A percentile compares a stretch with the other conserved stretches of the same genome.
These are phyloP conservation scores for Pantala flavescens DNA, from an alignment of 1,140 invertebrate genomes.

Conservation along the genomic window DNA sequence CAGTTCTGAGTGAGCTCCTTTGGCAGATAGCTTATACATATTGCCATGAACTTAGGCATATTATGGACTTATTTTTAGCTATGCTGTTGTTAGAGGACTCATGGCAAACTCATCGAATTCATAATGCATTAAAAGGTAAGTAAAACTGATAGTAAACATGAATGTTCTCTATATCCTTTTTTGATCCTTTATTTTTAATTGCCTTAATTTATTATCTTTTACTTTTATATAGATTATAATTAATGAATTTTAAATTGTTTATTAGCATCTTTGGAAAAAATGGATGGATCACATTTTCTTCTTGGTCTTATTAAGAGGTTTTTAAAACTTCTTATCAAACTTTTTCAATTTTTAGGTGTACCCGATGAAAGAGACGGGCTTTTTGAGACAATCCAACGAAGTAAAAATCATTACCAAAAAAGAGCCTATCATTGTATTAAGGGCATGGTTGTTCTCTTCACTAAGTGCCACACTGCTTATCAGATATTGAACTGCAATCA, in stretches of 20 bases:
- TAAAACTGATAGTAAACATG: no score
- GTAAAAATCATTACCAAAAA: conserved; percentile 92
- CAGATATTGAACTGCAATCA: conserved; percentile 62
- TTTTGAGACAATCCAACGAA: conserved; percentile 83
- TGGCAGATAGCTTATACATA: conserved; percentile 93
- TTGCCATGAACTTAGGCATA: conserved; percentile 85
- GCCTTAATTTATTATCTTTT: no score
- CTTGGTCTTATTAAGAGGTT: not conserved
- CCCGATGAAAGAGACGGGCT: conserved; percentile 86
- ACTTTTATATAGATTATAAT: no score
- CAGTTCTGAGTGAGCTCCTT: conserved; percentile 77
- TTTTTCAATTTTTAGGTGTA: conserved; percentile 44
- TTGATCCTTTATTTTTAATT: no score
- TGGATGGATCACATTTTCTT: no score
- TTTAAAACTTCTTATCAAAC: not conserved
- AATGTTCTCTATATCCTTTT: no score
- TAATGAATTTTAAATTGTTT: no score
- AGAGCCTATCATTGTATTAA: conserved; percentile 95
- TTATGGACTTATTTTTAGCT: conserved; percentile 78
- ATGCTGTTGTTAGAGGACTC: conserved; percentile 87
- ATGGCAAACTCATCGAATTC: conserved; percentile 88
- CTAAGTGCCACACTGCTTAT: conserved; percentile 63
- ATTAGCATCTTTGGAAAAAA: no score
- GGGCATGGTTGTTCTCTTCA: conserved; percentile 82
- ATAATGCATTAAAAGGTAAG: conserved; percentile 77